Percentiles rank a stretch among this genome's conserved stretches.
These are phyloP conservation scores for Sebastiscus albofasciatus DNA, from an alignment of 2,797 vertebrate genomes.

Conservation along the genomic window DNA sequence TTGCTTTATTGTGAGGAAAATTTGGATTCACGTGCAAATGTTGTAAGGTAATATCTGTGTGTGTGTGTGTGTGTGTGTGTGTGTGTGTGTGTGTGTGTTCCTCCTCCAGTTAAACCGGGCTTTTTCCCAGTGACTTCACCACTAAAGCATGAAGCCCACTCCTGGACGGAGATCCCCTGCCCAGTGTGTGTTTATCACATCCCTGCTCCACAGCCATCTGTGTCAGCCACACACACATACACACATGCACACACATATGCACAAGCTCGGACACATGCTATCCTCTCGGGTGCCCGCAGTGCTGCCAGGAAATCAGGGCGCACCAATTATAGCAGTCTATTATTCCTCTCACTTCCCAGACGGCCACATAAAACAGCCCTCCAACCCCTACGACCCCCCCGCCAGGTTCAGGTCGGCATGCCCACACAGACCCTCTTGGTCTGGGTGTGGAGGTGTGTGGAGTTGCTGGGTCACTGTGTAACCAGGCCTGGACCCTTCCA, in stretches of 20 bases:
- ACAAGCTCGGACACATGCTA: slow-evolving; percentile 54
- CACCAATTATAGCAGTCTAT: slow-evolving; percentile 78
- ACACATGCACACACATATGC: slow-evolving; percentile 9
- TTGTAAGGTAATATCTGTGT: slow-evolving; percentile 62
- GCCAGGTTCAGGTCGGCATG: slow-evolving; percentile 39
- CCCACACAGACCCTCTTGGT: slow-evolving; percentile 33
- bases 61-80: slow-evolving; percentile 38
- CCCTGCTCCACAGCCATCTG: slow-evolving; percentile 69
- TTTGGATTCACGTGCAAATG: slow-evolving; percentile 54
- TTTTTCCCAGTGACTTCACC: slow-evolving; percentile 85
- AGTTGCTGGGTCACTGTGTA: slow-evolving; percentile 59
- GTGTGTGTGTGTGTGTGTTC: slow-evolving; percentile 55
- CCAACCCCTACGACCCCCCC: slow-evolving; percentile 17
- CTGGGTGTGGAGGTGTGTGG: slow-evolving; percentile 46
- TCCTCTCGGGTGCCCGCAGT: slow-evolving; percentile 66
- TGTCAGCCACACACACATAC: slow-evolving; percentile 53
- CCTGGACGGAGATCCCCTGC: slow-evolving; percentile 84
- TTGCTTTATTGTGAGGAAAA: slow-evolving; percentile 43
- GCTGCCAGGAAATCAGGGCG: slow-evolving; percentile 73
- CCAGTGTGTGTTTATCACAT: slow-evolving; percentile 82
- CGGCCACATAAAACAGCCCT: slow-evolving; percentile 65
- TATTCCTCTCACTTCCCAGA: slow-evolving; percentile 77
- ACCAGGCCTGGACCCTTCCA: slow-evolving; percentile 44
- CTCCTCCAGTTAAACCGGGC: slow-evolving; percentile 72
- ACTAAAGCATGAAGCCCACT: slow-evolving; percentile 80